These are phyloP conservation scores for Lepidurus packardi DNA, from an alignment of 1,140 invertebrate species.

Conservation along the genomic window DNA sequence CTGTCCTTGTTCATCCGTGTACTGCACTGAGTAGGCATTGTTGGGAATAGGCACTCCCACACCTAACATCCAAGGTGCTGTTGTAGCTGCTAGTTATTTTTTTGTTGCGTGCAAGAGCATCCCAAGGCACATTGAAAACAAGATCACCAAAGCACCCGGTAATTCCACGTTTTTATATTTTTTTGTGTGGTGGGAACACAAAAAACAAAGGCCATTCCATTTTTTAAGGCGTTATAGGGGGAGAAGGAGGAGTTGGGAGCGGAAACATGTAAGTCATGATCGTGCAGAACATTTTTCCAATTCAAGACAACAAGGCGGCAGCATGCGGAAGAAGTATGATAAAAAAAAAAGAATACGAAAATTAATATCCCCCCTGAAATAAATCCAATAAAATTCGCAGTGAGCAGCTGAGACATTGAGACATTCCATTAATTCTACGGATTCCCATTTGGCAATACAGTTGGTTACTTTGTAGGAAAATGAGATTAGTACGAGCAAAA, in stretches of 20 bases:
- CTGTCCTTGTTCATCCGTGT: constrained; percentile 92
- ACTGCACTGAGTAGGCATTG: constrained; percentile 42
- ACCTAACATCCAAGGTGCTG: constrained; percentile 13
- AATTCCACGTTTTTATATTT: not conserved
- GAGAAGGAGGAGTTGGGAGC: not conserved
- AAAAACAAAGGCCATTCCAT: not conserved
- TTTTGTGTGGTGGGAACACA: not conserved
- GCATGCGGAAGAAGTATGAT: constrained; percentile 1
- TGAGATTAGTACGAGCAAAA: not conserved
- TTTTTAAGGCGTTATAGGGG: not conserved
- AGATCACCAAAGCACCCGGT: not conserved
- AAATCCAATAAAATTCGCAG: too few species aligned
- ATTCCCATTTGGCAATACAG: too few species aligned
- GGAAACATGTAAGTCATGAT: not conserved
- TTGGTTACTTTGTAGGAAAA: too few species aligned
- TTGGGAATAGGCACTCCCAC: constrained; percentile 20
- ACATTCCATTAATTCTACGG: too few species aligned
- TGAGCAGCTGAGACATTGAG: too few species aligned
- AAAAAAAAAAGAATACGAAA: not conserved
- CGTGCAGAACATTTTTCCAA: constrained; percentile 13
- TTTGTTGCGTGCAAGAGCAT: constrained; percentile 24
- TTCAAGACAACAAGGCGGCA: not conserved
- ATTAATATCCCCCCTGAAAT: too few species aligned
- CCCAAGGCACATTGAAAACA: constrained; percentile 13
- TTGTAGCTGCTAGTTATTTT: constrained; percentile 10